Evolutionary conservation across 2,113 vertebrate genomes (phyloP).

Genomic region (Archilochus colubris): DNA sequence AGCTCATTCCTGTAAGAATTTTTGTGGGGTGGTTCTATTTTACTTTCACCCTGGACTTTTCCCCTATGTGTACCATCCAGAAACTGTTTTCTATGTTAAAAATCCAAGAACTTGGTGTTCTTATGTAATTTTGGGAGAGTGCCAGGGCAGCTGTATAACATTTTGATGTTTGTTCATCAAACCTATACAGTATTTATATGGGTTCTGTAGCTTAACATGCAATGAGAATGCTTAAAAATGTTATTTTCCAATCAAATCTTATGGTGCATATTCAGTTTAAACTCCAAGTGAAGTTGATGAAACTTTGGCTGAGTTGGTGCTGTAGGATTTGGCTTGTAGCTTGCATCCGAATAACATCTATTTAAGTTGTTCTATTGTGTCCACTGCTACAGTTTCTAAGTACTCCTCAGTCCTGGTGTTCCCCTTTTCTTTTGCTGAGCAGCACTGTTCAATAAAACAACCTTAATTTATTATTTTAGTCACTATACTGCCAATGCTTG

Average conservation of each 20-base stretch:
- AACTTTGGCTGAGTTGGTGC: neutral
- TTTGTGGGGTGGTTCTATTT: neutral
- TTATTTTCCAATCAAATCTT: neutral
- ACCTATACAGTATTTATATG: neutral
- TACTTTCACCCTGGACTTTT: neutral
- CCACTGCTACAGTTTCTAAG: neutral
- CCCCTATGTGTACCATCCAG: neutral
- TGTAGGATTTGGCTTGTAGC: neutral
- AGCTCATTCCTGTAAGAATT: neutral
- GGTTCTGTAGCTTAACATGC: neutral
- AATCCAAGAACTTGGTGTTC: neutral
- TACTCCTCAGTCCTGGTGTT: neutral
- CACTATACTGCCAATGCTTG: slow-evolving; percentile 90
- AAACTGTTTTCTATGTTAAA: neutral
- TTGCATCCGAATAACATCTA: neutral
- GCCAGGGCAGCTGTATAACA: neutral
- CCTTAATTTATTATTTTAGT: slow-evolving; percentile 79
- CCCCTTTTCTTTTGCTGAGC: neutral
- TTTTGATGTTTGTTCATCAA: neutral
- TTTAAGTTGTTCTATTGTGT: neutral
- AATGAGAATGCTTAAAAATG: neutral
- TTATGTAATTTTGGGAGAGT: neutral
- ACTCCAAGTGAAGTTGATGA: neutral
- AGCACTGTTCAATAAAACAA: neutral
- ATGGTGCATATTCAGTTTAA: neutral